Evolutionary conservation across 2,797 vertebrate genomes (phyloP), one percentile per base, ranked within the genome.

Genomic region (Diplodus sargus): DNA sequence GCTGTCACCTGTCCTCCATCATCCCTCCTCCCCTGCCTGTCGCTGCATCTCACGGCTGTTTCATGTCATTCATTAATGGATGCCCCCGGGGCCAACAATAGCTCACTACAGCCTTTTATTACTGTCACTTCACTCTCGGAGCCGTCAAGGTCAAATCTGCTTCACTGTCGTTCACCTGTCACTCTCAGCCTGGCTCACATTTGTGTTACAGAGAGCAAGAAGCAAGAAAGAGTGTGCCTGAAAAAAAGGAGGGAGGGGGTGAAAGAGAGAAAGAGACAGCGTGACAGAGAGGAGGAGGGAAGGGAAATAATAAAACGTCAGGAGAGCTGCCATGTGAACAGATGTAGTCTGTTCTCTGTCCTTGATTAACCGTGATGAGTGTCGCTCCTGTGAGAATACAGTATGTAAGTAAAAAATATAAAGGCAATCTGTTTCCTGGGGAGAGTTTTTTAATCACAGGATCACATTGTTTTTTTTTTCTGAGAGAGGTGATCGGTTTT

Each of bases 1-100:
- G 87, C 90, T 90, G 91, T 93, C 93, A 91, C 86, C 90, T 89
- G 88, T 89, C 88, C 90, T 92, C 91, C 91, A 91, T 93, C 92
- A 91, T 45, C 51, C 79, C 63, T 49, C 64, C 74, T 45, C 63
- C 65, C 49, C 63, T 30, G 52, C 79, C 67, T 80, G 84, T 87
- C 89, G 69, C 82, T 48, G 20, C 78, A 88, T 90, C 86, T 91
- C 91, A 87, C 68, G 65, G 82, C 91, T 89, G 92, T 92, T 93
- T 94, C 87, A 90, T 93, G 92, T 93, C 93, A 90, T 91, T 94
- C 94, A 93, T 94, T 94, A 95, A 94, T 93, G 89, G 90, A 90
- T 90, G 92, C 91, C 92, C 39, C 89, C 82, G 75, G 91, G 93
- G 91, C 91, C 91, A 92, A 92, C 93, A 94, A 94, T 93, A 93